Conservation (phyloP, 2,113 vertebrate genomes). For the Cynoglossus semilaevis region DNA sequence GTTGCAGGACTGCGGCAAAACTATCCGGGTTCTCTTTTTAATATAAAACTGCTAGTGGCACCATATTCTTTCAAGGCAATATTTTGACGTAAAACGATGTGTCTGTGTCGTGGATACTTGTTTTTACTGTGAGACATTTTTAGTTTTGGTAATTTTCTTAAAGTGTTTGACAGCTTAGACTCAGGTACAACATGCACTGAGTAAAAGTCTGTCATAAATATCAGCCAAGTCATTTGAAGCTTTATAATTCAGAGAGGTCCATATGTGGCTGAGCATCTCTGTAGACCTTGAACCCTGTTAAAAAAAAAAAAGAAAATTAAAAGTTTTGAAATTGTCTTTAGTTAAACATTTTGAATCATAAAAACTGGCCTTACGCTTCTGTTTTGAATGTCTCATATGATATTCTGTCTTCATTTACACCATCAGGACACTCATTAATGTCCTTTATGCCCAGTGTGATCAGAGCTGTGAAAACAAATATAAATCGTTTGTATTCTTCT, state of each 20-base stretch:
- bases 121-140: no score
- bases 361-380: conserved; percentile 67
- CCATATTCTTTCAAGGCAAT: no score
- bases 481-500: no score
- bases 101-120: no score
- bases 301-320: background rate
- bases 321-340: background rate
- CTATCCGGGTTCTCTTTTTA: no score
- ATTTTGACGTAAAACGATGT: no score
- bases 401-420: conserved; percentile 67
- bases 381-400: conserved; percentile 67
- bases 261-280: conserved; percentile 61
- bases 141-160: no score
- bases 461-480: conserved; percentile 57
- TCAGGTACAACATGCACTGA: no score
- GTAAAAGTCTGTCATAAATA: no score
- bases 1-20: no score
- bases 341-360: background rate
- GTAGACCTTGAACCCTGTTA: conserved; percentile 64
- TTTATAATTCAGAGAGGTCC: background rate
- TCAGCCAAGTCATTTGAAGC: background rate
- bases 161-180: no score
- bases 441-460: conserved; percentile 67
- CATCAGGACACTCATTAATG: conserved; percentile 67
- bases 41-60: no score